Base-by-base conservation (phyloP, 2,888 invertebrate genomes). In the Creontiades dilutus region DNA sequence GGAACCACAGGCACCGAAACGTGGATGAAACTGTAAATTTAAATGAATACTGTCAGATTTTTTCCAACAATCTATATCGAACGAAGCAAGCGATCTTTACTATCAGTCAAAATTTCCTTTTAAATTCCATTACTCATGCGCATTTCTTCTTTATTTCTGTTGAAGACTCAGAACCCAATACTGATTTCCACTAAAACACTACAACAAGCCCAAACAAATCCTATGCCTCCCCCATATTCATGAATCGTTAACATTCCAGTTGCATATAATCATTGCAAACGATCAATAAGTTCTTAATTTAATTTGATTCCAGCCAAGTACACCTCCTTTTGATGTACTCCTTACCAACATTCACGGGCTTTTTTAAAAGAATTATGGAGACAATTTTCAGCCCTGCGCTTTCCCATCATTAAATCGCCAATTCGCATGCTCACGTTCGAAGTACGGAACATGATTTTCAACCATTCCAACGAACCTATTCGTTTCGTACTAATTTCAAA, bases 381-480 rank as follows among this genome's bases (percentile, higher is more conserved):
- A n/a, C 12, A 12, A 68, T 7, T 52, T 52, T 52, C 13, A 68
- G 23, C 68, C 68, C 23, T 23, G 68, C 23, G 68, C 68, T 68
- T 68, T 68, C 68, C 23, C 19, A 27, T 23, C 68, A 19, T 23
- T n/a, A 19, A 7, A 68, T 68, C 68, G 68, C 68, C 68, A 23
- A 68, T 19, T 19, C 61, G 68, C 68, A 68, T 68, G 68, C 68
- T 68, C 68, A 68, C 23, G 23, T 68, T 68, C 68, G 23, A 23
- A 27, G 68, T 68, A 27, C 68, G 68, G 23, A 68, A 68, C 68
- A 52, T 52, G 52, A 52, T 52, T 16, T 12, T 14, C 13, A 52
- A 13, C 7, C 68, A 13, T 68, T 27, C 23, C 68, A 11, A 61
- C 61, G 61, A 61, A 61, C 61, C 2, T 9, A 16, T 16, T 19